Base-by-base conservation (phyloP, 1,140 invertebrate genomes). In the Ostrea edulis region DNA sequence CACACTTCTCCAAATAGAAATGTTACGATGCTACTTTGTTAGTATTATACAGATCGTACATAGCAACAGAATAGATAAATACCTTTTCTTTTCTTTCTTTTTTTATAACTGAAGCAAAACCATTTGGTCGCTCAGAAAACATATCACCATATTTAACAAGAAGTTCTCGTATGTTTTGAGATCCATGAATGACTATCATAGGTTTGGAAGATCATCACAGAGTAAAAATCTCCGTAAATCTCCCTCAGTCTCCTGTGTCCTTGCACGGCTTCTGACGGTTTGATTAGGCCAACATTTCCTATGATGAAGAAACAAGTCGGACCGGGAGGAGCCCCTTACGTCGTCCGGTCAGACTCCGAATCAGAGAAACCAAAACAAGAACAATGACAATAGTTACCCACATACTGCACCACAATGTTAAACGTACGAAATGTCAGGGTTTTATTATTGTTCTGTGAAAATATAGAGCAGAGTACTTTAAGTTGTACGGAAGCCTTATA, bases 171-270 rank as follows among this genome's bases (percentile, higher is more conserved):
- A 92, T 84, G 12, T 65, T 55, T 0, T 91, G 83, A 53, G 68
- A 89, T 44, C 91, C 87, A 86, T 90, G 91, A n/a, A 92, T 20
- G 0, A 90, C 87, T 52, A 92, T 87, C 14, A 89, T 84, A n/a
- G 87, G 68, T n/a, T 85, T 82, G 55, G 12, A 86, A 90, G n/a
- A 90, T 17, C 52, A 35, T 54, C 12, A 91, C 20, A 58, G 87
- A 86, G 88, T 89, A 90, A n/a, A 91, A 68, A 83, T 91, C 89
- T 11, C 91, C 91, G 65, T 90, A 89, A 53, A 83, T 55, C 35
- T 83, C 85, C 55, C 90, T 81, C 85, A 89, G 71, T 86, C 29
- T 82, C 25, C 55, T 25, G 81, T 87, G 82, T 20, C 22, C 52
- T 55, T 51, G 54, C 11, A 55, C 12, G 3, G 22, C 44, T 4